Percentiles rank a stretch among this genome's conserved stretches.
phyloP scores from a whole-genome alignment of 2,888 invertebrate genomes.

The Ferdinandea cuprea region DNA sequence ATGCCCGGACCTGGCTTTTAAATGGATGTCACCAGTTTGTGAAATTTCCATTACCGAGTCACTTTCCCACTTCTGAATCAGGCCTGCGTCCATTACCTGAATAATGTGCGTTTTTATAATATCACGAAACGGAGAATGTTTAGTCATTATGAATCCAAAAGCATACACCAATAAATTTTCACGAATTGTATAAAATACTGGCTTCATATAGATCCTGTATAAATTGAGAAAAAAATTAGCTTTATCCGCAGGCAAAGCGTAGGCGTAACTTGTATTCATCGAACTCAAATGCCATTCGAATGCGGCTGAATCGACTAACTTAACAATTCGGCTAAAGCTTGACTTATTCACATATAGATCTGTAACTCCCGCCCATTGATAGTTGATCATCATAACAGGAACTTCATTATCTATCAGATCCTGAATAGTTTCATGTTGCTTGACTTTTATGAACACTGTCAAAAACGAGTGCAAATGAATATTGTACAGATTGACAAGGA shows the following conservation, averaged over 20 bases:
- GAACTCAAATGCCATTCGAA: background rate
- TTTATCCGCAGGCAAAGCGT: slow-evolving; percentile 9
- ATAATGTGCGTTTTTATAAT: slow-evolving; percentile 32
- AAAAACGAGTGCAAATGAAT: too few species aligned
- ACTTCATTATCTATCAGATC: too few species aligned
- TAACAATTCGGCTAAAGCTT: slow-evolving; percentile 24
- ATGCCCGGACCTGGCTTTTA: background rate
- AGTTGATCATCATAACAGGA: slow-evolving; percentile 13
- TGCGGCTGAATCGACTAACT: background rate
- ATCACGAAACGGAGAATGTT: slow-evolving; percentile 34
- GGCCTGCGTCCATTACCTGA: slow-evolving; percentile 24
- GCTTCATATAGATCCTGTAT: slow-evolving; percentile 11
- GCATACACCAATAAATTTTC: slow-evolving; percentile 13
- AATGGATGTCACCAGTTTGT: background rate
- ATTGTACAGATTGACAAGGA: too few species aligned
- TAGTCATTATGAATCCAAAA: slow-evolving; percentile 20
- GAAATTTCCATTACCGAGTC: background rate
- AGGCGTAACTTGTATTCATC: slow-evolving; percentile 42
- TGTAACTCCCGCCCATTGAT: background rate
- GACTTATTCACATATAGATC: background rate
- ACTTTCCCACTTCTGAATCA: slow-evolving; percentile 39
- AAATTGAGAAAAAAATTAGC: slow-evolving; percentile 28
- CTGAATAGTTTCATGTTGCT: too few species aligned
- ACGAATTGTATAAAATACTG: slow-evolving; percentile 5
- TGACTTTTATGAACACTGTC: too few species aligned